phyloP scores from a whole-genome alignment of 2,888 invertebrate genomes.

The Tuta absoluta region DNA sequence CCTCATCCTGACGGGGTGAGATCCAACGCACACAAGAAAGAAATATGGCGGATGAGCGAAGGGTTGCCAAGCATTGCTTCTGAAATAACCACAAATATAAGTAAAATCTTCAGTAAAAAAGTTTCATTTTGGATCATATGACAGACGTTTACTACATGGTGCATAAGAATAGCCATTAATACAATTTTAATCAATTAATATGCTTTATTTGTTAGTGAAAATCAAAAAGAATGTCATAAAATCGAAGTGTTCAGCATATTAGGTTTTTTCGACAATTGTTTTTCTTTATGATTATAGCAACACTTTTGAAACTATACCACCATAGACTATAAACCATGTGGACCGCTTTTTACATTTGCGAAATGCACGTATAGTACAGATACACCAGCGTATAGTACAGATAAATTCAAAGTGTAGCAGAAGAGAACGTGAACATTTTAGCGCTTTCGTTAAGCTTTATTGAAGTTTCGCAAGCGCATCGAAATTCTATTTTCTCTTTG shows the following conservation, averaged over 20 bases:
- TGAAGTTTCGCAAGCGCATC: background rate
- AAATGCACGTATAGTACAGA: background rate
- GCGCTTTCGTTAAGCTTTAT: background rate
- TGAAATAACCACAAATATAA: background rate
- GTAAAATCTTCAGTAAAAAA: background rate
- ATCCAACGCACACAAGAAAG: slow-evolving; percentile 80
- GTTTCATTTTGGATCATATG: background rate
- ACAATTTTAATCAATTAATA: background rate
- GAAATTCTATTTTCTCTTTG: background rate
- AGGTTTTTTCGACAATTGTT: background rate
- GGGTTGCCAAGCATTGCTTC: slow-evolving; percentile 36
- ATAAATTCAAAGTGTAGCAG: background rate
- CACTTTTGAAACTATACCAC: slow-evolving; percentile 1
- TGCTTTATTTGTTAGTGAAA: background rate
- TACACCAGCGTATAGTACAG: background rate
- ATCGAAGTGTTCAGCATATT: background rate
- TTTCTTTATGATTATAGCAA: background rate
- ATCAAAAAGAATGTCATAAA: background rate
- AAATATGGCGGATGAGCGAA: slow-evolving; percentile 69
- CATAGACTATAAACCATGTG: background rate
- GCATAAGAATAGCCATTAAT: background rate
- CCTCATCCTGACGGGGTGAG: slow-evolving; percentile 80
- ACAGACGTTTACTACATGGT: background rate
- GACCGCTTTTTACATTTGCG: background rate
- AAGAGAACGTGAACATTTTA: slow-evolving; percentile 5